These are phyloP conservation scores for Sarcophaga variegata DNA, from an alignment of 2,888 invertebrate genomes.

Conservation along the genomic window DNA sequence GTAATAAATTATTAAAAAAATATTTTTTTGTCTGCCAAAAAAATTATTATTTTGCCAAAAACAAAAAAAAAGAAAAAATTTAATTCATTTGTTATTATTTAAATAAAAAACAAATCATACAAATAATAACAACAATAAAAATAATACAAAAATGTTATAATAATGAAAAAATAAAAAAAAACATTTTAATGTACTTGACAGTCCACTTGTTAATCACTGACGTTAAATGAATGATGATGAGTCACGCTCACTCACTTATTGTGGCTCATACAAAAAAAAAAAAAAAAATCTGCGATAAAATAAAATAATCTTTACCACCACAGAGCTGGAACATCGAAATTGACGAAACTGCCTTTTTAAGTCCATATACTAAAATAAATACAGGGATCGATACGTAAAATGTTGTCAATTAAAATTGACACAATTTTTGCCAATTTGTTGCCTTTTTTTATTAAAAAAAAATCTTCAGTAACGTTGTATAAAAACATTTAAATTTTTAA, in stretches of 20 bases:
- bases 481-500: too few relatives aligned
- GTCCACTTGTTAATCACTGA: conserved; percentile 35
- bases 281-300: conserved; percentile 12
- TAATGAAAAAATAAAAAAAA: conserved; percentile 15
- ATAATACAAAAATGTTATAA: background rate
- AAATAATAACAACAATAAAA: background rate
- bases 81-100: background rate
- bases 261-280: background rate
- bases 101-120: background rate
- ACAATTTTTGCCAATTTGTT: too few relatives aligned
- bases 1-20: background rate
- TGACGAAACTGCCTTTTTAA: too few relatives aligned
- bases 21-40: background rate
- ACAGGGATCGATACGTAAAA: too few relatives aligned
- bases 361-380: too few relatives aligned
- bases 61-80: background rate
- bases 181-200: conserved; percentile 42
- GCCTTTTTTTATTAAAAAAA: too few relatives aligned
- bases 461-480: too few relatives aligned
- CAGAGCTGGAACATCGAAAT: too few relatives aligned
- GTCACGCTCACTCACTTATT: conserved; percentile 4
- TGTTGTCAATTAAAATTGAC: too few relatives aligned
- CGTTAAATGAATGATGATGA: conserved; percentile 20
- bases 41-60: background rate
- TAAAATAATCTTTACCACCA: background rate